Base-by-base conservation (phyloP, 2,797 vertebrate species). In the Myripristis murdjan region DNA sequence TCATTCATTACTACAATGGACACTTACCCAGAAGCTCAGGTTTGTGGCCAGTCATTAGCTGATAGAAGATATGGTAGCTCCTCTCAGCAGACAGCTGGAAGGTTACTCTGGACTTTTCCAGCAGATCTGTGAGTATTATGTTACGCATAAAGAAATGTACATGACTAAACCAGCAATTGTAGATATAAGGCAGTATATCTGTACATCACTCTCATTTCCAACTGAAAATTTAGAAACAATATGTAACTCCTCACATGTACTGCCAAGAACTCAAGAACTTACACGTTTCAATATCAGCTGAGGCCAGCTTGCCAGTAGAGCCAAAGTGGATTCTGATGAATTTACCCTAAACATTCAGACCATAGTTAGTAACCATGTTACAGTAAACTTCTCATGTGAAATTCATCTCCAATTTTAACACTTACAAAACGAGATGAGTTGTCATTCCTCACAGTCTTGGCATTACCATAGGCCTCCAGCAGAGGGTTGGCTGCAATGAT, bases 11-110 rank as follows among this genome's bases (percentile, higher is more conserved):
- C n/a, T n/a, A n/a, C n/a, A n/a, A n/a, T n/a, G n/a, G n/a, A n/a
- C 14, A 31, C 64, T 41, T 79, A 92, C 91, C 89, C 35, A 92
- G 47, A 2, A 97, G 88, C 56, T 97, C 96, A 0, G 96, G 96
- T 60, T 93, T 97, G 77, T 97, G 95, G 65, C 96, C 96, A 54
- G 96, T 96, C 85, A 94, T 96, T 82, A 97, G 76, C 88, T 97
- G 96, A 74, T 96, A 97, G 77, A 97, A 97, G 86, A 97, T 97
- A 78, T 96, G 96, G 77, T 97, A 97, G 85, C 95, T 96, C 54
- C 96, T 96, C 88, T 97, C 95, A 85, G 95, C 95, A 79, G 95
- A 93, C 84, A 97, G 82, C 91, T 97, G 96, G 82, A 96, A 97
- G 47, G 95, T 95, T 22, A 97, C 96, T 85, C 96, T 94, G 2